Evolutionary conservation across 2,888 invertebrate species (phyloP).

Genomic region (Callimorpha dominula): DNA sequence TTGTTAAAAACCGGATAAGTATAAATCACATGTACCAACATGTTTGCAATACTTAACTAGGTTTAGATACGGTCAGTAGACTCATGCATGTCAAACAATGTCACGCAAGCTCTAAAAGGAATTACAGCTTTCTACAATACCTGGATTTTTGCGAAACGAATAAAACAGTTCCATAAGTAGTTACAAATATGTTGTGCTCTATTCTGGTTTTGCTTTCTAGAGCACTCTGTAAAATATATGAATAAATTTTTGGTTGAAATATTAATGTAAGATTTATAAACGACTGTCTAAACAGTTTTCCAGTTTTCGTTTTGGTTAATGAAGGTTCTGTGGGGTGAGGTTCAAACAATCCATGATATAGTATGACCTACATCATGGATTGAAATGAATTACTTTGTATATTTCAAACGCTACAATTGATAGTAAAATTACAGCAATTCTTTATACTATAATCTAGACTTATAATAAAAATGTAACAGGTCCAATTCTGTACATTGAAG

Average conservation of each 20-base stretch:
- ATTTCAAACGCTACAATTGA: no score
- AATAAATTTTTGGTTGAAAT: neutral
- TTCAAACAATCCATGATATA: neutral
- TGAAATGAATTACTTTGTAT: neutral
- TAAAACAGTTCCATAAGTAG: conserved; percentile 22
- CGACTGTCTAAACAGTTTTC: conserved; percentile 30
- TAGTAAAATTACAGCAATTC: neutral
- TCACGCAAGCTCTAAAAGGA: conserved; percentile 46
- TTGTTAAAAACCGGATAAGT: neutral
- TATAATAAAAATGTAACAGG: no score
- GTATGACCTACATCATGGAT: neutral
- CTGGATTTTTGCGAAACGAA: conserved; percentile 46
- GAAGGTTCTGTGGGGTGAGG: neutral
- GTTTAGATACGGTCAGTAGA: conserved; percentile 1
- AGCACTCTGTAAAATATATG: neutral
- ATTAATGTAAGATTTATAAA: conserved; percentile 11
- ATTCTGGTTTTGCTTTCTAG: conserved; percentile 9
- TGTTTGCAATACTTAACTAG: neutral
- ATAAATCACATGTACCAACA: neutral
- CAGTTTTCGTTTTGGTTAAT: neutral
- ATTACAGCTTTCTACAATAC: conserved; percentile 49
- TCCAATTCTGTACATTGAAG: no score
- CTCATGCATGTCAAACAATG: conserved; percentile 36
- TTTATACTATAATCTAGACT: neutral
- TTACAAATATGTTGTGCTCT: conserved; percentile 22